These are phyloP conservation scores for Poicephalus meyeri DNA, from an alignment of 2,113 vertebrate species.

Conservation along the genomic window DNA sequence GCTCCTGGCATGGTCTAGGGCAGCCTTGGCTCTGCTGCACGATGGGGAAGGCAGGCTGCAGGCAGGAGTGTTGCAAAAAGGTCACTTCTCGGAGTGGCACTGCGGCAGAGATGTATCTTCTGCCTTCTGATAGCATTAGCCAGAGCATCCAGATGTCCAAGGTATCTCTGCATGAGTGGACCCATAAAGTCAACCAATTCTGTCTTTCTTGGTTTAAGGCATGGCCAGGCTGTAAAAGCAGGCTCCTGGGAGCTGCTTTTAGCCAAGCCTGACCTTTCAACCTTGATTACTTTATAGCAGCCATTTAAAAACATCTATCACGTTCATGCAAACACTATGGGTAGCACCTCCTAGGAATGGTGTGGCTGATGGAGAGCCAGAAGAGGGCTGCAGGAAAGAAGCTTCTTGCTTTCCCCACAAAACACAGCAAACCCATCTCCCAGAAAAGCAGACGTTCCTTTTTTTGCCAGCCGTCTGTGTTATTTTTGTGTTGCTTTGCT, in stretches of 20 bases:
- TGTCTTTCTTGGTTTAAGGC: not conserved
- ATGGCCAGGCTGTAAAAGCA: not conserved
- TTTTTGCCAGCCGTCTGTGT: not conserved
- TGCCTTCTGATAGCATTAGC: not conserved
- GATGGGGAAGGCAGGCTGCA: not conserved
- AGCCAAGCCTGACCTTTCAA: not conserved
- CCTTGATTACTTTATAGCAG: conserved; percentile 7
- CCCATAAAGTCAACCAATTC: not conserved
- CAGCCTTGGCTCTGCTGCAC: not conserved
- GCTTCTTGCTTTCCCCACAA: not conserved
- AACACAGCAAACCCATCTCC: not conserved
- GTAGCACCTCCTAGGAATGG: not conserved
- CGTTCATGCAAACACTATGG: not conserved
- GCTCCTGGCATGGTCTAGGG: accelerated
- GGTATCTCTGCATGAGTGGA: not conserved
- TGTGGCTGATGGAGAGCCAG: not conserved
- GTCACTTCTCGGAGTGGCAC: not conserved
- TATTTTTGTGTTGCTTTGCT: not conserved
- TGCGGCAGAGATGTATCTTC: not conserved
- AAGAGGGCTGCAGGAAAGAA: not conserved
- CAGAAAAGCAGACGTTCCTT: not conserved
- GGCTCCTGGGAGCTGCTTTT: not conserved
- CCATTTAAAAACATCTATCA: not conserved
- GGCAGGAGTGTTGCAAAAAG: not conserved
- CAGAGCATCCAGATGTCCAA: not conserved